These are phyloP conservation scores for Ellobium chinense DNA, from an alignment of 2,888 invertebrate species.

Conservation along the genomic window DNA sequence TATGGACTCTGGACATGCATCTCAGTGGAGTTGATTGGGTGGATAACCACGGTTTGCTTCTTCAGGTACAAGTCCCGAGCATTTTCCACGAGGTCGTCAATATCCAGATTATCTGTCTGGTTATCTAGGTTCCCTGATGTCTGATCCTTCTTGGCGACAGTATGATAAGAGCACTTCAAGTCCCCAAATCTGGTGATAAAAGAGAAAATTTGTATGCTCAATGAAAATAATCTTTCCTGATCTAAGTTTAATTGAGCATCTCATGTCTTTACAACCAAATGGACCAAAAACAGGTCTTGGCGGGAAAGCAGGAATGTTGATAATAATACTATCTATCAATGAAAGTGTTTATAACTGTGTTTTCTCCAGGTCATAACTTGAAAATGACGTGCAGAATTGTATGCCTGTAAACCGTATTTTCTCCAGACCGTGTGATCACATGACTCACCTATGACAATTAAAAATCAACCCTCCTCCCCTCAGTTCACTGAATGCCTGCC, in stretches of 20 bases:
- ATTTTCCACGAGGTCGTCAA: constrained; percentile 63
- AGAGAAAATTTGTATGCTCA: not conserved
- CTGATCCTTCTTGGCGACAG: constrained; percentile 62
- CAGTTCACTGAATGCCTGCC: no score
- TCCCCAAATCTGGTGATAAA: constrained; percentile 68
- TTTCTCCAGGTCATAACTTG: no score
- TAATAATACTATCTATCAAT: no score
- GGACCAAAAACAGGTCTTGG: no score
- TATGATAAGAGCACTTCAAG: constrained; percentile 66
- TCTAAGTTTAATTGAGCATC: not conserved
- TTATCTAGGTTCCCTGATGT: constrained; percentile 64
- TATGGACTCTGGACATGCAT: constrained; percentile 38
- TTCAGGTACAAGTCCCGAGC: constrained; percentile 55
- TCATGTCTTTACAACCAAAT: not conserved
- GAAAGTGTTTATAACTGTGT: no score
- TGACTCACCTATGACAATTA: no score
- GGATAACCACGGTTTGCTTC: constrained; percentile 42
- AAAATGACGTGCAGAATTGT: no score
- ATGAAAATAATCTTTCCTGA: not conserved
- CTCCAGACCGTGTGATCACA: no score
- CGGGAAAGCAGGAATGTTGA: no score
- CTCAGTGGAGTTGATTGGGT: constrained; percentile 41
- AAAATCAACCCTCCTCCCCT: no score
- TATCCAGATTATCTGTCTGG: constrained; percentile 63
- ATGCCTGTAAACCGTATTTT: no score